Conservation (phyloP, 2,113 vertebrate genomes). For the Oncorhynchus kisutch region DNA sequence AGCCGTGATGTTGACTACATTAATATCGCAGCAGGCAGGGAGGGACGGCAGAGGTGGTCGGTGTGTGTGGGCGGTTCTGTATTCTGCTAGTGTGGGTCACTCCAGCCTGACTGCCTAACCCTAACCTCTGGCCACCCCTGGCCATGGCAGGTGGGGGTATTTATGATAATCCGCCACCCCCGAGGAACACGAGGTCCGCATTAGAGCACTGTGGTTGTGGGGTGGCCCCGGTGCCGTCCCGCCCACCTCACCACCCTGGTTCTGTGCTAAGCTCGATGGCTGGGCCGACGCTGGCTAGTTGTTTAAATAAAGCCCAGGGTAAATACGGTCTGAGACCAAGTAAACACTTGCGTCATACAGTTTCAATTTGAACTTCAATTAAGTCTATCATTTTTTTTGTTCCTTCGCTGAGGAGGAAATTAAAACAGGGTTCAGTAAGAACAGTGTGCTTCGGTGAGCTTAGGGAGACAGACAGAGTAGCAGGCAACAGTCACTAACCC, state of each 20-base stretch:
- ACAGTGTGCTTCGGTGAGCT: conserved; percentile 20
- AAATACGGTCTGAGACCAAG: conserved; percentile 53
- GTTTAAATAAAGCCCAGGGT: conserved; percentile 50
- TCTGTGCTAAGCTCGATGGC: conserved; percentile 11
- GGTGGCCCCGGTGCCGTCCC: conserved; percentile 22
- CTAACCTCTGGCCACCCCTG: background rate
- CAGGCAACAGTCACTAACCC: background rate
- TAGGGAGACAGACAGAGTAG: background rate
- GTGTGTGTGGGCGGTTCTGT: conserved; percentile 12
- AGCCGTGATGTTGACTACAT: conserved; percentile 34
- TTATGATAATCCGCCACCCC: conserved; percentile 22
- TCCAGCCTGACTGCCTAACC: background rate
- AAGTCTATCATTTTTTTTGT: conserved; percentile 41
- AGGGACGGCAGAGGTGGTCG: conserved; percentile 9
- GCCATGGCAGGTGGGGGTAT: conserved; percentile 25
- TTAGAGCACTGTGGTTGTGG: conserved; percentile 6
- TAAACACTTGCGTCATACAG: conserved; percentile 58
- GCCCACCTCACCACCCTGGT: background rate
- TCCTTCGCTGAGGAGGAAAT: conserved; percentile 35
- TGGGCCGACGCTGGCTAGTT: conserved; percentile 7
- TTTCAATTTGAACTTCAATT: conserved; percentile 41
- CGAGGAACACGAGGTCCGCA: conserved; percentile 20
- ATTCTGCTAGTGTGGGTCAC: background rate
- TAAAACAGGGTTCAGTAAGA: conserved; percentile 38
- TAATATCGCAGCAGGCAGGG: conserved; percentile 28